Percentiles rank a stretch among this genome's conserved stretches.
These are phyloP conservation scores for Chironomus tepperi DNA, from an alignment of 1,140 invertebrate species.

Conservation along the genomic window DNA sequence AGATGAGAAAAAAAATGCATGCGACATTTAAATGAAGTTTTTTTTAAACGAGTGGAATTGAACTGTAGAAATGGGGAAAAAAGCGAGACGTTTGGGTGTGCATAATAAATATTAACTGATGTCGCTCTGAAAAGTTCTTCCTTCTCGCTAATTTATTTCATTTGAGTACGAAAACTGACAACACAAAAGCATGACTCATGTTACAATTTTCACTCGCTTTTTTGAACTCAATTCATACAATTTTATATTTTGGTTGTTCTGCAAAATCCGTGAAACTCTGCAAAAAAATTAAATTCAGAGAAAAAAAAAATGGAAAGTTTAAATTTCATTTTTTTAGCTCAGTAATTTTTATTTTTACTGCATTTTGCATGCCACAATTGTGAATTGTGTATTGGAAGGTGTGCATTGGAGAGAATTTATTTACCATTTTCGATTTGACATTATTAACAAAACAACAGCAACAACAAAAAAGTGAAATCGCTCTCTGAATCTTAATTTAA, in stretches of 20 bases:
- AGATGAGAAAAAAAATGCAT: no score
- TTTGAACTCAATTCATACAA: not conserved
- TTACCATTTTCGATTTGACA: no score
- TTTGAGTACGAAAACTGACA: not conserved
- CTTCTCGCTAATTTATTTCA: no score
- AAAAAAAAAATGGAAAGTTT: not conserved
- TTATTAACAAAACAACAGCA: no score
- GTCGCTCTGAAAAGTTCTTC: no score
- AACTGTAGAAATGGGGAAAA: no score
- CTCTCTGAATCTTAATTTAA: not conserved
- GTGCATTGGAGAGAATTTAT: no score
- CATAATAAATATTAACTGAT: no score
- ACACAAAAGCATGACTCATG: not conserved
- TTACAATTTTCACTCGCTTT: slow-evolving; percentile 1
- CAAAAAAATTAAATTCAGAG: slow-evolving; percentile 1
- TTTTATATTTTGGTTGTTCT: not conserved
- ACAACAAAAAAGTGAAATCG: not conserved
- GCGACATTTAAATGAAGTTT: no score
- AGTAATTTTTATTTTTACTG: not conserved
- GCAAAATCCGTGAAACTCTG: slow-evolving; percentile 8
- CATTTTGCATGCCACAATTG: not conserved
- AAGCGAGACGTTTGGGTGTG: no score
- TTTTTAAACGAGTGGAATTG: no score
- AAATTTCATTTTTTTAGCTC: not conserved
- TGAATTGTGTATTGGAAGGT: no score